Conservation (phyloP, 2,888 invertebrate species). For the Molorchus minor region DNA sequence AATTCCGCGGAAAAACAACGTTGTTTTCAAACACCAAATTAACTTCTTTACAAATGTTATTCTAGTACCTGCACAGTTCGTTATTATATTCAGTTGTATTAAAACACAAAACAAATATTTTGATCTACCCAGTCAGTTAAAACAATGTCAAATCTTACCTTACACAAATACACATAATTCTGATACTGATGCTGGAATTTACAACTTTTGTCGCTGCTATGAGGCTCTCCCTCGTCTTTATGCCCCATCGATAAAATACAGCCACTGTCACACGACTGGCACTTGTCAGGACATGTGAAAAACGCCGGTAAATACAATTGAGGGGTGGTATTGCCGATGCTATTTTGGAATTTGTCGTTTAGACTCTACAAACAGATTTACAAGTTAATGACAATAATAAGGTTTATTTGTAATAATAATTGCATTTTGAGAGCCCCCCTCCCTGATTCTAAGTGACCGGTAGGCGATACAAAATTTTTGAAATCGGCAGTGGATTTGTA, state of each 20-base stretch:
- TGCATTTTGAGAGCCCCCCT: no score
- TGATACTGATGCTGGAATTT: constrained; percentile 81
- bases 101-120: no score
- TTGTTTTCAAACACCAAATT: background rate
- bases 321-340: constrained; percentile 69
- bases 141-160: no score
- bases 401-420: background rate
- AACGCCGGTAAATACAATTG: constrained; percentile 81
- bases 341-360: constrained; percentile 79
- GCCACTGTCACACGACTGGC: constrained; percentile 73
- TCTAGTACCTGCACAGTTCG: background rate
- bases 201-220: constrained; percentile 63
- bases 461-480: no score
- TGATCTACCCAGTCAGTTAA: no score
- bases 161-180: constrained; percentile 74
- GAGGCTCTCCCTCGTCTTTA: constrained; percentile 69
- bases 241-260: constrained; percentile 76
- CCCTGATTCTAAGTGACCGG: no score
- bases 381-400: constrained; percentile 2
- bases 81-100: no score
- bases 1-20: background rate
- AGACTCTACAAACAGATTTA: constrained; percentile 64
- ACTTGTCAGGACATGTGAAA: constrained; percentile 78
- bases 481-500: no score
- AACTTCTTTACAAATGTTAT: background rate